Conservation (phyloP, 2,888 invertebrate genomes). For the Nebria brevicollis region DNA sequence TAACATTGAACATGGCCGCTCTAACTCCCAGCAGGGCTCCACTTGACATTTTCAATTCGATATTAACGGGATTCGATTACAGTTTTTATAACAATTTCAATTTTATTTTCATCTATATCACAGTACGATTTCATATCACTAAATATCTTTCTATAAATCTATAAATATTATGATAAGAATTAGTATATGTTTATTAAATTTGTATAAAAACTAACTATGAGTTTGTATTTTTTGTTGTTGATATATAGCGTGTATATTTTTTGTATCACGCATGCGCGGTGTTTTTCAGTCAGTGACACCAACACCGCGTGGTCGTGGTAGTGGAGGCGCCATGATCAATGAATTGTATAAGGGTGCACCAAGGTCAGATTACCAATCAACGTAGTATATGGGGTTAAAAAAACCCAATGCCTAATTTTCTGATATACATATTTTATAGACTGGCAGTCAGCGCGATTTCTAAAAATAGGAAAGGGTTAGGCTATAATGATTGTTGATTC, state of each 20-base stretch:
- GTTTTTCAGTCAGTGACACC: conserved; percentile 22
- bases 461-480: not conserved
- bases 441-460: not conserved
- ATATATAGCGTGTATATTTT: not conserved
- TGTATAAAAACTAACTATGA: too few relatives aligned
- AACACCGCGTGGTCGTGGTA: conserved; percentile 9
- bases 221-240: too few relatives aligned
- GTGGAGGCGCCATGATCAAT: conserved; percentile 5
- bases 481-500: not conserved
- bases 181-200: too few relatives aligned
- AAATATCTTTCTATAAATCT: not conserved
- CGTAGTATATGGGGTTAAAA: not conserved
- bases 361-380: conserved; percentile 15
- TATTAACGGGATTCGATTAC: not conserved
- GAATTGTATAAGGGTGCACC: conserved; percentile 11
- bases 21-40: not conserved
- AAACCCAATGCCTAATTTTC: not conserved
- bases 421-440: not conserved
- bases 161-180: not conserved
- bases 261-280: conserved; percentile 5
- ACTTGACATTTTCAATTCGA: not conserved
- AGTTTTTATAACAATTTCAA: not conserved
- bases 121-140: not conserved
- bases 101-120: not conserved
- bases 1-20: not conserved